Base-by-base conservation (phyloP, 2,113 vertebrate species). In the Megaptera novaeangliae region DNA sequence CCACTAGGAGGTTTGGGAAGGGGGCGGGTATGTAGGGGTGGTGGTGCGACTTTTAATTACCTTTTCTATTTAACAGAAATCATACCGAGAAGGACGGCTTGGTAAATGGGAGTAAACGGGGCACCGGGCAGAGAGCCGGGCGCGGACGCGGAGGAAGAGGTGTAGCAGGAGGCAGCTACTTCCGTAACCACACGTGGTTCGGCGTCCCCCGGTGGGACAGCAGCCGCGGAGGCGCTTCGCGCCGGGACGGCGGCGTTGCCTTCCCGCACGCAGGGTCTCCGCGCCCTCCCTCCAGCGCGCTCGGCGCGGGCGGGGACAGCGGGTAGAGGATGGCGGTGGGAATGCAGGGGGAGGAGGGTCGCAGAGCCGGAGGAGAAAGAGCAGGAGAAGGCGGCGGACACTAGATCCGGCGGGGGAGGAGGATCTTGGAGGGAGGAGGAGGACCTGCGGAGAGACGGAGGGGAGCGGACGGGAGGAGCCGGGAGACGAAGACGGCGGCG, bases 271-370 rank as follows among this genome's bases (percentile, higher is more conserved):
- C 0, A 15, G 31, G 27, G 52, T 64, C 63, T 23, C 77, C 1
- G 23, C 9, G 61, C 84, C 59, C 25, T 36, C 49, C 64, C 59
- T 13, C 25, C 27, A 0, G 44, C 23, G 68, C 31, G 23, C 74
- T 11, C 23, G 0, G 78, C 36, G 2, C 3, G 1, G 36, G 49
- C 39, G 29, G 18, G 8, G 10, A n/a, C 20, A 12, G 3, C 6
- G 17, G n/a, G 2, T 8, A 0, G 1, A 2, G 34, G 31, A 14
- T 1, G 20, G 6, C 11, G 0, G 15, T 41, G 34, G 27, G 4
- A 18, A 1, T 0, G 27, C 8, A 17, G 11, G 0, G 46, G 64
- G 0, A 29, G 29, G 57, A 49, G 52, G 39, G 23, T 8, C 14
- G 2, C 6, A 2, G 23, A 10, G 5, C 17, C 11, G 36, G 49